Evolutionary conservation across 2,888 invertebrate genomes (phyloP).

Genomic region (Leptopilina drosophilae): DNA sequence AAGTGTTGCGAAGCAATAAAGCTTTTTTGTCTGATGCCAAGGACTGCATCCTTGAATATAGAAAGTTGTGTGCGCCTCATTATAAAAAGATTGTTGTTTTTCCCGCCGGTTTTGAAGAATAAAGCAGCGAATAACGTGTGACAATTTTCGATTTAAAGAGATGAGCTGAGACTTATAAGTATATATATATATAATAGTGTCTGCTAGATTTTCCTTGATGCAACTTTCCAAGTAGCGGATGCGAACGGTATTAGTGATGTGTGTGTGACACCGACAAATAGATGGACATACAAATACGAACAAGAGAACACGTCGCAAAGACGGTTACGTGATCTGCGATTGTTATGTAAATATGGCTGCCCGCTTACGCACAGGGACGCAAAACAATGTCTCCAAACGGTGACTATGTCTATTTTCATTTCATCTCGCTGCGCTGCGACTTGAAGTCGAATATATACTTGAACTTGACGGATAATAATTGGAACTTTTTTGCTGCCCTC

Average conservation of each 20-base stretch:
- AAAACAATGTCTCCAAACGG: constrained; percentile 62
- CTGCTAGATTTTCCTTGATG: constrained; percentile 54
- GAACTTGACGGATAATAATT: constrained; percentile 54
- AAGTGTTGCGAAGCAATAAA: too few species aligned
- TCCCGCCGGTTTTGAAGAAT: too few species aligned
- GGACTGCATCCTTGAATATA: too few species aligned
- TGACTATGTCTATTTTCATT: constrained; percentile 65
- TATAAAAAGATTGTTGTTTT: too few species aligned
- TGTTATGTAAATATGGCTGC: constrained; percentile 73
- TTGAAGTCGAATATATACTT: constrained; percentile 47
- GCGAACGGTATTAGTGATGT: constrained; percentile 54
- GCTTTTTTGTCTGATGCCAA: too few species aligned
- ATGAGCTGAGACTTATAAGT: constrained; percentile 11
- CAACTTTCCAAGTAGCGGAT: constrained; percentile 63
- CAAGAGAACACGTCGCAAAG: constrained; percentile 64
- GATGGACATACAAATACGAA: constrained; percentile 49
- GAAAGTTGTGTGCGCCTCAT: too few species aligned
- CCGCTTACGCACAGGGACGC: constrained; percentile 65
- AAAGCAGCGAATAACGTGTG: background rate
- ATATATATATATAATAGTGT: background rate
- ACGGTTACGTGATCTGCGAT: constrained; percentile 73
- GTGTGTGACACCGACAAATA: constrained; percentile 58
- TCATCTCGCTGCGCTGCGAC: constrained; percentile 58
- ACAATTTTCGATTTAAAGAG: constrained; percentile 12
- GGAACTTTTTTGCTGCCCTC: background rate